phyloP scores from a whole-genome alignment of 2,797 vertebrate genomes.

The Sandelia bainsii region DNA sequence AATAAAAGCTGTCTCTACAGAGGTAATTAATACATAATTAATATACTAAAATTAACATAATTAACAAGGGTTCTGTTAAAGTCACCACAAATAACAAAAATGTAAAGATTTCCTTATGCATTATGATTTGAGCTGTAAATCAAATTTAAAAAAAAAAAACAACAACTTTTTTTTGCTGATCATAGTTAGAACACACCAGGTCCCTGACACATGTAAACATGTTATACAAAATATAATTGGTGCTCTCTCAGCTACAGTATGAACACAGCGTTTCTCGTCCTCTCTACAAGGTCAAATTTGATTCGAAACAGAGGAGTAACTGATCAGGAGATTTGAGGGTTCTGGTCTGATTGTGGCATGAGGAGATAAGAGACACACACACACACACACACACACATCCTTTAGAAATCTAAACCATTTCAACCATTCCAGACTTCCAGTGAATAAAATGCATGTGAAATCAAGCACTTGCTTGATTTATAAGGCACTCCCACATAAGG shows the following conservation, averaged over 20 bases:
- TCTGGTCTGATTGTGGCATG: too few species aligned
- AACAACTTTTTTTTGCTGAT: too few species aligned
- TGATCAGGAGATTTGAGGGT: too few species aligned
- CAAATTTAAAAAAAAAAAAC: too few species aligned
- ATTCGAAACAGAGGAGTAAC: too few species aligned
- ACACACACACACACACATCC: slow-evolving; percentile 9
- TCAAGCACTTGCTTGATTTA: slow-evolving; percentile 64
- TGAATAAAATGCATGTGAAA: slow-evolving; percentile 63
- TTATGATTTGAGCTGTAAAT: not conserved
- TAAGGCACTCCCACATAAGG: slow-evolving; percentile 56
- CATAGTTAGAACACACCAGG: too few species aligned
- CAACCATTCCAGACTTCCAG: slow-evolving; percentile 46
- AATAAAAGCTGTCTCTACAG: too few species aligned
- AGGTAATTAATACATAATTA: too few species aligned
- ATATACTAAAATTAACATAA: too few species aligned
- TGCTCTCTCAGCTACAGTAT: not conserved
- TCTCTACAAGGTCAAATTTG: not conserved
- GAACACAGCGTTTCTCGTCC: slow-evolving; percentile 10
- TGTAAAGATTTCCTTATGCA: too few species aligned
- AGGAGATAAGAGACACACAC: slow-evolving; percentile 1
- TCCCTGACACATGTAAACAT: not conserved
- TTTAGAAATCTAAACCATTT: not conserved
- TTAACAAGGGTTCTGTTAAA: too few species aligned
- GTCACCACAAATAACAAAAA: too few species aligned
- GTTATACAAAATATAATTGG: not conserved